Evolutionary conservation across 2,113 vertebrate species (phyloP).

Genomic region (Corythornis vintsioides): DNA sequence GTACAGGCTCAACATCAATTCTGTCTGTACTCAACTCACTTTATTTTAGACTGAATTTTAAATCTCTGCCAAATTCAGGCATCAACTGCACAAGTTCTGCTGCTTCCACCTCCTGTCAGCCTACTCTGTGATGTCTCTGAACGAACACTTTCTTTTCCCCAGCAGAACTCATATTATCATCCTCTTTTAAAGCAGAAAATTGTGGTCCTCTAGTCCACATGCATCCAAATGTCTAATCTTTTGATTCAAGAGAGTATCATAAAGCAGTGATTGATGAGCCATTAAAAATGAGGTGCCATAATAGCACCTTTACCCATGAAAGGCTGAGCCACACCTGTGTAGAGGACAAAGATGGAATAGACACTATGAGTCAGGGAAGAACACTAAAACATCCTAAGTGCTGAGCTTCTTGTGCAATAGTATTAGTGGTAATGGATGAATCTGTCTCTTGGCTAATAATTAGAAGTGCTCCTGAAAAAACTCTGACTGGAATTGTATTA

Average conservation of each 20-base stretch:
- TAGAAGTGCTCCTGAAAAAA: not conserved
- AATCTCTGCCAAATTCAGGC: conserved; percentile 36
- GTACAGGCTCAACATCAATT: not conserved
- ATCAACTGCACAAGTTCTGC: conserved; percentile 18
- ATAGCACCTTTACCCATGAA: accelerated
- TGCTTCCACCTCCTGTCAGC: conserved; percentile 30
- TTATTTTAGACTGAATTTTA: conserved; percentile 43
- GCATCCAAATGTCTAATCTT: not conserved
- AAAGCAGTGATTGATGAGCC: not conserved
- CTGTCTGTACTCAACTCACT: conserved; percentile 2
- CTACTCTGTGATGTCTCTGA: conserved; percentile 5
- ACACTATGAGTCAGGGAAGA: not conserved
- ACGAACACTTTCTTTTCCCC: not conserved
- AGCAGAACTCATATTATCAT: not conserved
- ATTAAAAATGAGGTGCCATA: not conserved
- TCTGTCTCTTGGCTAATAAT: not conserved
- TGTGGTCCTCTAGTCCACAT: not conserved
- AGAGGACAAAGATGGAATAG: not conserved
- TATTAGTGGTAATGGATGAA: conserved; percentile 2
- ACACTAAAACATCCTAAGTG: not conserved
- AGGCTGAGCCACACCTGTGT: not conserved
- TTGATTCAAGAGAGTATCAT: not conserved
- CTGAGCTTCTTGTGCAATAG: not conserved
- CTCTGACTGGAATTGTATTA: conserved; percentile 3
- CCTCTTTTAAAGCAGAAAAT: not conserved